A percentile compares a stretch with the other conserved stretches of the same genome.
Evolutionary conservation across 2,888 invertebrate species (phyloP).

Genomic region (Allolobophora icterica): DNA sequence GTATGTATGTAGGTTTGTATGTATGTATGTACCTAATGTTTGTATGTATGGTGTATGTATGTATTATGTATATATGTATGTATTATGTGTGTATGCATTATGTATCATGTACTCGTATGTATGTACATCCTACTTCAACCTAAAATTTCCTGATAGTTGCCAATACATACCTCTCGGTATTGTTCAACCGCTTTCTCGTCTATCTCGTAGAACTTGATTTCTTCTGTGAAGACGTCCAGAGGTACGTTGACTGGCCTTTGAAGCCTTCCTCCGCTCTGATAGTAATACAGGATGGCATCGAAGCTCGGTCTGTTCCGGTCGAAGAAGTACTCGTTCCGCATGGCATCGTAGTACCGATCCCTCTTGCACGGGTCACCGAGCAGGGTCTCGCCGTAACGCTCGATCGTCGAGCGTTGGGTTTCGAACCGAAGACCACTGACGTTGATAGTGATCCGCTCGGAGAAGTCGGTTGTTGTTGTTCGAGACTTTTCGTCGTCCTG

Average conservation of each 20-base stretch:
- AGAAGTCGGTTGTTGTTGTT: neutral
- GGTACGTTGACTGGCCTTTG: conserved; percentile 98
- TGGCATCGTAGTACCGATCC: conserved; percentile 96
- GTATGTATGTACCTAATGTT: too few species aligned
- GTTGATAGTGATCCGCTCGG: conserved; percentile 39
- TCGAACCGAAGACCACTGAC: conserved; percentile 42
- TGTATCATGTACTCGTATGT: too few species aligned
- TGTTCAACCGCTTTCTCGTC: conserved; percentile 80
- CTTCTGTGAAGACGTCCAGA: conserved; percentile 95
- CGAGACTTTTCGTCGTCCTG: neutral
- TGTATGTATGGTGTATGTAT: too few species aligned
- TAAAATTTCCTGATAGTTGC: neutral
- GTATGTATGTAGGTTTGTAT: too few species aligned
- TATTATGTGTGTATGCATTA: too few species aligned
- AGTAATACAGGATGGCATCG: conserved; percentile 85
- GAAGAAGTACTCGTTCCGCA: conserved; percentile 98
- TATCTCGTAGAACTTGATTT: conserved; percentile 98
- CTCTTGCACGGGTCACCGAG: conserved; percentile 80
- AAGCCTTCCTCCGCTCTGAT: conserved; percentile 80
- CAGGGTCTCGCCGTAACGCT: conserved; percentile 66
- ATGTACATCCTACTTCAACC: neutral
- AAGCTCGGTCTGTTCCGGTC: conserved; percentile 98
- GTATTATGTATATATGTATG: too few species aligned
- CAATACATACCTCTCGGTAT: conserved; percentile 50
- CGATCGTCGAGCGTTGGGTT: conserved; percentile 39